Evolutionary conservation across 2,113 vertebrate genomes (phyloP), one percentile per base, ranked within the genome.

Genomic region (Panthera leo): DNA sequence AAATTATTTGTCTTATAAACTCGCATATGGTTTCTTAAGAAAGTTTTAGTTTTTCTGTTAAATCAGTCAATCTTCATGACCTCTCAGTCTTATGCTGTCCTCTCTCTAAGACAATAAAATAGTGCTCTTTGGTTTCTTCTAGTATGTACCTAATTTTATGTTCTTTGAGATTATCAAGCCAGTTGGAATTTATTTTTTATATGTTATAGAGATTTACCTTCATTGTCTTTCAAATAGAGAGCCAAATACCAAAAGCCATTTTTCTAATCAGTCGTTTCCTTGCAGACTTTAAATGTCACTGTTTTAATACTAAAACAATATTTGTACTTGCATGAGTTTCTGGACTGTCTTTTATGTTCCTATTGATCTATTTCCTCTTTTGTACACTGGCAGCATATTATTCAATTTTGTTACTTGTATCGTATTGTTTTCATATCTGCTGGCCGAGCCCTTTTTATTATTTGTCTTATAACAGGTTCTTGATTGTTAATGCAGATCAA

Each of bases 251-350:
- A 91, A 88, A 91, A 94, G 13, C 9, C 36, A 87, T 51, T 70
- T 97, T 93, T 91, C n/a, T 65, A 87, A 78, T 83, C 18, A 93
- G 39, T 63, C 31, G 91, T 89, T 95, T 97, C 78, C 79, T 83
- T 34, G 9, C 14, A 70, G 71, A 83, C 79, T 89, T 96, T 89
- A 96, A 97, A 95, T 96, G n/a, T 93, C 93, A 95, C 27, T 39
- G 4, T 89, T 95, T 89, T 82, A 91, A 85, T 89, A 45, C 2
- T 39, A 83, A 95, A 85, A 78, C 76, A 85, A 65, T 95, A 86
- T 89, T 94, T 96, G 34, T 78, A n/a, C 23, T 89, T 89, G 36
- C 8, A 89, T 87, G 13, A 63, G 10, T 94, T 70, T 92, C 58
- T 58, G 19, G 75, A 65, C 39, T 61, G 53, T 85, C 67, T 85